Conservation (phyloP, 2,888 invertebrate genomes). For the Andricus curvator region DNA sequence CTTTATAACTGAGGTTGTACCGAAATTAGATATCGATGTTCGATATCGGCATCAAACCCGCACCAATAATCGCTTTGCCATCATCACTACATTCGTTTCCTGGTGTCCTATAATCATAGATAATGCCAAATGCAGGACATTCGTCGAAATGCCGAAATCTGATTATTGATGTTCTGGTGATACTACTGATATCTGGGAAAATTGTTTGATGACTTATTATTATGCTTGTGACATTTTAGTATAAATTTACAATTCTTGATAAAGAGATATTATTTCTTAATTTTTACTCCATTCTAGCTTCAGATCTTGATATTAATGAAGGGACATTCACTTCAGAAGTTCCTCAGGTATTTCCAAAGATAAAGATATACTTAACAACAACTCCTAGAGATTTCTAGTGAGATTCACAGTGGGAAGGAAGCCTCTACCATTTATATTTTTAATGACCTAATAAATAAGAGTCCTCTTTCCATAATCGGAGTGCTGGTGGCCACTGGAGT, state of each 20-base stretch:
- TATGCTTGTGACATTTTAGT: not conserved
- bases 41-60: conserved; percentile 21
- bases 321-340: not conserved
- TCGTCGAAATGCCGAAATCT: conserved; percentile 8
- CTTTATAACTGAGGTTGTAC: conserved; percentile 35
- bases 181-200: not conserved
- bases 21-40: conserved; percentile 38
- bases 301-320: conserved; percentile 1
- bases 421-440: not conserved
- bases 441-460: conserved; percentile 4
- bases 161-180: conserved; percentile 11
- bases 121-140: conserved; percentile 4
- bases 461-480: not conserved
- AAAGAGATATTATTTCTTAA: not conserved
- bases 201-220: not conserved
- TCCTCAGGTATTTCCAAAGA: too few relatives aligned
- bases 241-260: not conserved
- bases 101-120: not conserved
- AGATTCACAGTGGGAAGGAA: not conserved
- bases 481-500: not conserved
- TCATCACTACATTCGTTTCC: conserved; percentile 11
- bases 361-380: not conserved
- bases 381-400: not conserved
- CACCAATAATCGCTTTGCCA: conserved; percentile 27
- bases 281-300: not conserved